These are phyloP conservation scores for Elegia similella DNA, from an alignment of 2,888 invertebrate species.

Conservation along the genomic window DNA sequence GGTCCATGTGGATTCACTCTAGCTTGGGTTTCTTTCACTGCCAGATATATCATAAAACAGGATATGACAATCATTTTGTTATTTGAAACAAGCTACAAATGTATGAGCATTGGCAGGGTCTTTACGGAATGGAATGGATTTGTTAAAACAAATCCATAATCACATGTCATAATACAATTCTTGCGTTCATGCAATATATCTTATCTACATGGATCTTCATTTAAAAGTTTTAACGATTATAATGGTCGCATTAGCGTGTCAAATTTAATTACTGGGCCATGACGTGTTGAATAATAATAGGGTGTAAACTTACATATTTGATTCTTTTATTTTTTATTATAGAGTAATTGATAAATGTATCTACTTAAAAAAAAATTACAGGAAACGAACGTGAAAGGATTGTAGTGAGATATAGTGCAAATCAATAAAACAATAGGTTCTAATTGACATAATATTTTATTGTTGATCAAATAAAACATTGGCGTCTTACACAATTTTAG, in stretches of 20 bases:
- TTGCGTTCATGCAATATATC: background rate
- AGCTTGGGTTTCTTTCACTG: conserved; percentile 26
- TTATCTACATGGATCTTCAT: conserved; percentile 46
- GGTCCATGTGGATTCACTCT: conserved; percentile 50
- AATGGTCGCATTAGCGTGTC: conserved; percentile 19
- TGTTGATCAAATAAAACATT: too few relatives aligned
- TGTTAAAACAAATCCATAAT: background rate
- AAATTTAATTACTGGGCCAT: background rate
- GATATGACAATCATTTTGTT: conserved; percentile 18
- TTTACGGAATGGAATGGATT: background rate
- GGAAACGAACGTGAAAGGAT: too few relatives aligned
- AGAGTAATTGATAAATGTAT: too few relatives aligned
- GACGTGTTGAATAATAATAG: background rate
- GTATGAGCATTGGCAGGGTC: background rate
- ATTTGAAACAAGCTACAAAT: too few relatives aligned
- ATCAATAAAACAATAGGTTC: too few relatives aligned
- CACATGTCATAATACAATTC: conserved; percentile 17
- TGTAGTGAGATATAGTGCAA: too few relatives aligned
- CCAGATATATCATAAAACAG: conserved; percentile 27
- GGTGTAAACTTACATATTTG: background rate
- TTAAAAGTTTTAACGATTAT: conserved; percentile 22
- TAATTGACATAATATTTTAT: too few relatives aligned
- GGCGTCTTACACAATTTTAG: too few relatives aligned
- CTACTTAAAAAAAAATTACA: too few relatives aligned
- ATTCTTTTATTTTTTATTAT: background rate